Conservation (phyloP, 2,888 invertebrate species). For the Sinohyriopsis cumingii region DNA sequence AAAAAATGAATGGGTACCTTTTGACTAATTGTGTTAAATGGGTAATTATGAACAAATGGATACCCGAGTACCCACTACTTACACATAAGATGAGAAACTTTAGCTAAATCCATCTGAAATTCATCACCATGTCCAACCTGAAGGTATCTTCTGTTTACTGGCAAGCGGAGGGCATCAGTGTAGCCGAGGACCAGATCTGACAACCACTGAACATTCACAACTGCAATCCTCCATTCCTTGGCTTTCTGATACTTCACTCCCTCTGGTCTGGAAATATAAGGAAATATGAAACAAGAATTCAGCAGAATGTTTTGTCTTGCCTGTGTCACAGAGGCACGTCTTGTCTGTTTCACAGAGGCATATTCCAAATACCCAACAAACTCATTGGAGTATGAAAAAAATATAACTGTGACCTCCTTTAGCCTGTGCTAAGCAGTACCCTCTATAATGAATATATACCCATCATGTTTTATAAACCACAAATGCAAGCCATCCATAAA, state of each 20-base stretch:
- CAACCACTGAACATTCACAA: constrained; percentile 94
- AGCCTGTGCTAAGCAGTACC: too few species aligned
- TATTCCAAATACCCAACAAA: too few species aligned
- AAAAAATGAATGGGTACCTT: too few species aligned
- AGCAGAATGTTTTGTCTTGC: too few species aligned
- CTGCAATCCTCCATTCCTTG: constrained; percentile 91
- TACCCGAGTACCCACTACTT: constrained; percentile 71
- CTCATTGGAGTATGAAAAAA: too few species aligned
- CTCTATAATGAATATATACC: too few species aligned
- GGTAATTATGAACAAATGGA: background rate
- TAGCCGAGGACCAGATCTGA: constrained; percentile 93
- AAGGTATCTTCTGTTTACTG: constrained; percentile 79
- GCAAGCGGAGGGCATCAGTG: constrained; percentile 80
- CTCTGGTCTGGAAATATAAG: constrained; percentile 79
- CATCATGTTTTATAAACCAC: too few species aligned
- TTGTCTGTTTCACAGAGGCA: too few species aligned
- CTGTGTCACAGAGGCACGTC: too few species aligned
- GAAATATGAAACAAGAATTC: background rate
- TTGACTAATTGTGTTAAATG: background rate
- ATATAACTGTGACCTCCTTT: too few species aligned
- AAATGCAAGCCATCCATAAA: too few species aligned
- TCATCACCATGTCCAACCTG: constrained; percentile 82
- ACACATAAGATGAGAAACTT: constrained; percentile 92
- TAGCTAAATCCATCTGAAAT: constrained; percentile 75
- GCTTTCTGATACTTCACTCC: constrained; percentile 92